Conservation (phyloP, 2,113 vertebrate genomes). For the Macquaria australasica region DNA sequence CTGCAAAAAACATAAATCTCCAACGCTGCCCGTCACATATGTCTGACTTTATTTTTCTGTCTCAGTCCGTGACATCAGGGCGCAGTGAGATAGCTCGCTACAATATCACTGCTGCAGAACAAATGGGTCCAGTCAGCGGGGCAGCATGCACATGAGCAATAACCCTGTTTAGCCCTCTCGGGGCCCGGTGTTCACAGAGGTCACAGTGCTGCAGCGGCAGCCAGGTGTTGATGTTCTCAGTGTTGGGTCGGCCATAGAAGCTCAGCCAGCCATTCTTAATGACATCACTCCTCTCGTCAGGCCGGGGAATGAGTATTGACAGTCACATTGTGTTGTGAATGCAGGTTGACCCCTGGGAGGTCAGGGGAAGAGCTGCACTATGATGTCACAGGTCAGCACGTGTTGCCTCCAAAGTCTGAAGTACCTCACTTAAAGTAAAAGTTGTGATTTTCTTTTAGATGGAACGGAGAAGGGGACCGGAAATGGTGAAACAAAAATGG, state of each 20-base stretch:
- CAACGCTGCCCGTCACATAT: not conserved
- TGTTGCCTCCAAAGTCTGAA: slow-evolving; percentile 23
- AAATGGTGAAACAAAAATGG: too few species aligned
- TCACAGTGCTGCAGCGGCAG: slow-evolving; percentile 39
- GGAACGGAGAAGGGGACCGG: too few species aligned
- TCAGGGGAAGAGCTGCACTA: slow-evolving; percentile 50
- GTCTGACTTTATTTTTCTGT: not conserved
- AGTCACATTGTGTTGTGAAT: slow-evolving; percentile 60
- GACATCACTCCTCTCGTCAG: slow-evolving; percentile 44
- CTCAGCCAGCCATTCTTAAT: slow-evolving; percentile 66
- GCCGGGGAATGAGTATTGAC: slow-evolving; percentile 65
- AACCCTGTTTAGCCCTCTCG: slow-evolving; percentile 5
- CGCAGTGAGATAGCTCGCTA: not conserved
- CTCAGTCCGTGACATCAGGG: not conserved
- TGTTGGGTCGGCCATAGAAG: slow-evolving; percentile 51
- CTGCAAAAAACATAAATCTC: slow-evolving; percentile 11
- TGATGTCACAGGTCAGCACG: slow-evolving; percentile 72
- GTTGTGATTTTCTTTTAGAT: not conserved
- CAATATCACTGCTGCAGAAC: not conserved
- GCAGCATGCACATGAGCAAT: slow-evolving; percentile 11
- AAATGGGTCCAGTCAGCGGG: slow-evolving; percentile 1
- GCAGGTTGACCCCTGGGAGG: slow-evolving; percentile 45
- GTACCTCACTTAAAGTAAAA: not conserved
- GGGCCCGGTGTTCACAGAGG: slow-evolving; percentile 38
- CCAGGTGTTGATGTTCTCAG: slow-evolving; percentile 31